Conservation (phyloP, 1,140 invertebrate species). For the Saxidomus purpurata region DNA sequence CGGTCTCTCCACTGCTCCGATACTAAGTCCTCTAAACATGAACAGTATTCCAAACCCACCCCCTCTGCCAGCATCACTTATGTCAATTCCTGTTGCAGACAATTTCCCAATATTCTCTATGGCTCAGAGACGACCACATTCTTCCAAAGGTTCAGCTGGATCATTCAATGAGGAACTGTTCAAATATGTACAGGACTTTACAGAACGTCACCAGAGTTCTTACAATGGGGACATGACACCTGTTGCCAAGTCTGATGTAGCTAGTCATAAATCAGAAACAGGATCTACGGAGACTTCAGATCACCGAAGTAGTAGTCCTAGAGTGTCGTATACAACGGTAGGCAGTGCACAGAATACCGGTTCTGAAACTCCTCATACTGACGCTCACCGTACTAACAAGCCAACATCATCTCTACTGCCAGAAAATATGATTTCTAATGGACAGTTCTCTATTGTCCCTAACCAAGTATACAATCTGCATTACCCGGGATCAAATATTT, state of each 20-base stretch:
- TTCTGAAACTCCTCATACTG: not conserved
- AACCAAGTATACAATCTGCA: constrained; percentile 55
- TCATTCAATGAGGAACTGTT: constrained; percentile 61
- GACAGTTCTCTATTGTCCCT: constrained; percentile 8
- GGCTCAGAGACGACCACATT: constrained; percentile 19
- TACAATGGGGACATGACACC: not conserved
- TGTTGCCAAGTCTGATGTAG: not conserved
- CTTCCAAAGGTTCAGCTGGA: constrained; percentile 7
- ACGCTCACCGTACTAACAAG: constrained; percentile 5
- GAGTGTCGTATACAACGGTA: constrained; percentile 25
- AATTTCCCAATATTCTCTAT: constrained; percentile 62
- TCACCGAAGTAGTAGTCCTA: constrained; percentile 21
- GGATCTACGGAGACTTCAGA: constrained; percentile 33
- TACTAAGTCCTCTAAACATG: constrained; percentile 62
- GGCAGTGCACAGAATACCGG: not conserved
- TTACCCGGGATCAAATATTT: constrained; percentile 30
- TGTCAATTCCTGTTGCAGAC: constrained; percentile 36
- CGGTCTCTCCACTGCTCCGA: constrained; percentile 27
- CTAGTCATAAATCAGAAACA: constrained; percentile 38
- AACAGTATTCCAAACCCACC: constrained; percentile 59
- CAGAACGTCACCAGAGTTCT: constrained; percentile 30
- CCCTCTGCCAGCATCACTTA: constrained; percentile 60
- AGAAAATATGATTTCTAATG: constrained; percentile 37
- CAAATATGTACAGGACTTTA: constrained; percentile 40
- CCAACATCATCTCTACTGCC: not conserved